These are phyloP conservation scores for Diachrysia chrysitis DNA, from an alignment of 2,888 invertebrate genomes.

Conservation along the genomic window DNA sequence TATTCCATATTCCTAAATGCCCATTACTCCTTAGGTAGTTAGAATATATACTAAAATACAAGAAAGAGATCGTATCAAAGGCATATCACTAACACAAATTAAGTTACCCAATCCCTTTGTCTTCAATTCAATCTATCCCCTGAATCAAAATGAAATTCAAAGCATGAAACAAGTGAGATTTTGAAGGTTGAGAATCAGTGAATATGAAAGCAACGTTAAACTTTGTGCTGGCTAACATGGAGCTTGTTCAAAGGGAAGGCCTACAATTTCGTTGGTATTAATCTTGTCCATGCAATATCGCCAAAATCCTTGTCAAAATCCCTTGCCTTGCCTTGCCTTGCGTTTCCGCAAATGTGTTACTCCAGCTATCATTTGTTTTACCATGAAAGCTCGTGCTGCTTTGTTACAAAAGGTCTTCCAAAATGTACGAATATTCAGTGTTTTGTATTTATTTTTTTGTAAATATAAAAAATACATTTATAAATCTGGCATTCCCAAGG, in stretches of 20 bases:
- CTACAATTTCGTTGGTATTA: not conserved
- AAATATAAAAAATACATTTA: too few relatives aligned
- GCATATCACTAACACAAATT: not conserved
- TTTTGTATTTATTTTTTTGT: too few relatives aligned
- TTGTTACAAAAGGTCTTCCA: not conserved
- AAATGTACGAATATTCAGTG: not conserved
- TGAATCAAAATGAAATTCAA: slow-evolving; percentile 1
- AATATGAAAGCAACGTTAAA: slow-evolving; percentile 3
- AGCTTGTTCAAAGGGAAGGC: not conserved
- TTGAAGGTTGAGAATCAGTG: slow-evolving; percentile 7
- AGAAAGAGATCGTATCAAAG: not conserved
- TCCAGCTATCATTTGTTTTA: not conserved
- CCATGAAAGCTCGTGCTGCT: not conserved
- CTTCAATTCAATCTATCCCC: not conserved
- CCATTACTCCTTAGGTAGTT: too few relatives aligned
- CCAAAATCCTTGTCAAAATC: not conserved
- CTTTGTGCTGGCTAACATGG: not conserved
- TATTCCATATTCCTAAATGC: too few relatives aligned
- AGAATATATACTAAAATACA: not conserved
- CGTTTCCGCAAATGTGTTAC: not conserved
- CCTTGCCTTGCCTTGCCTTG: too few relatives aligned
- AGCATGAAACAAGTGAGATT: not conserved
- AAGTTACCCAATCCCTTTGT: not conserved
- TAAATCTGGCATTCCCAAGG: too few relatives aligned
- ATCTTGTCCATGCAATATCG: slow-evolving; percentile 2